Conservation (phyloP, 2,113 vertebrate genomes). For the Mirounga angustirostris region DNA sequence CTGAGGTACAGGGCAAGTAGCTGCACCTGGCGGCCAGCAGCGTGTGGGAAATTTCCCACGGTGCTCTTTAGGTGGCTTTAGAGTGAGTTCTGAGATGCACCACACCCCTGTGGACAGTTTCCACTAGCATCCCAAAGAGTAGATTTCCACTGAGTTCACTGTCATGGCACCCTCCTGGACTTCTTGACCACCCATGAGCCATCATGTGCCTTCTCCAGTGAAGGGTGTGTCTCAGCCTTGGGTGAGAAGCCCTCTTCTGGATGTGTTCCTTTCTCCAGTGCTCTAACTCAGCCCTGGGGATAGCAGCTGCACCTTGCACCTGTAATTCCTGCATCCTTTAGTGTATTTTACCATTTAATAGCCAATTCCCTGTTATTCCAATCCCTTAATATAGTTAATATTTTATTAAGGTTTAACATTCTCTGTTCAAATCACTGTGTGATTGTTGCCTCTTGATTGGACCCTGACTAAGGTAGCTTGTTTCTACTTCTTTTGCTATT, state of each 20-base stretch:
- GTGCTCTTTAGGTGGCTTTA: neutral
- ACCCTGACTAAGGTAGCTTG: neutral
- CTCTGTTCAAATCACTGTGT: neutral
- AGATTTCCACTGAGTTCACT: neutral
- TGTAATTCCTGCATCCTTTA: neutral
- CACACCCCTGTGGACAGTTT: neutral
- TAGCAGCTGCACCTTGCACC: accelerated
- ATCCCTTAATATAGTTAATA: neutral
- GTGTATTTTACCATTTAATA: neutral
- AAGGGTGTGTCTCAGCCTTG: neutral
- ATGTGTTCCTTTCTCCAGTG: neutral
- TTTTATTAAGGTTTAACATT: neutral
- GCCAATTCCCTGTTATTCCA: neutral
- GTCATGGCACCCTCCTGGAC: neutral
- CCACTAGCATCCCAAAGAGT: neutral
- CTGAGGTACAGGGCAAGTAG: accelerated
- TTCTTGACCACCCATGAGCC: neutral
- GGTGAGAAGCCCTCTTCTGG: neutral
- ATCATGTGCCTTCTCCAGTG: too few relatives aligned
- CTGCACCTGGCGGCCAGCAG: neutral
- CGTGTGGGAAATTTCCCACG: neutral
- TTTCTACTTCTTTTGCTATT: neutral
- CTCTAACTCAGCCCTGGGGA: neutral
- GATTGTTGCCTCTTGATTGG: neutral
- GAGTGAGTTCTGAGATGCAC: neutral